Base-by-base conservation (phyloP, 2,113 vertebrate genomes). In the Oryzias woworae region DNA sequence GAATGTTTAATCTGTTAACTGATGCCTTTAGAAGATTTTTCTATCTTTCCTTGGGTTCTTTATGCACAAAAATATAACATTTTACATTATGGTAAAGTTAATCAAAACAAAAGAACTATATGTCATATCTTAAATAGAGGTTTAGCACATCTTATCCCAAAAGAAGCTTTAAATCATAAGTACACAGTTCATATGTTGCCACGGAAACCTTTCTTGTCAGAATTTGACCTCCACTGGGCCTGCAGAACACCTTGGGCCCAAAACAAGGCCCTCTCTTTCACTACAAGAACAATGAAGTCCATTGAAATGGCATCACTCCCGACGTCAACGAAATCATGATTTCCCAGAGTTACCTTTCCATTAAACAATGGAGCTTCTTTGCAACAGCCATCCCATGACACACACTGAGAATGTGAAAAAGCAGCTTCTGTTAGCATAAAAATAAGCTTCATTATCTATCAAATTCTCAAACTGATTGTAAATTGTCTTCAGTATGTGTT, bases 281-380 rank as follows among this genome's bases (percentile, higher is more conserved):
- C 51, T 57, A 20, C 61, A 44, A 45, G 69, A 87, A 90, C 86
- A 90, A 88, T 31, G 45, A 62, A 43, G 22, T 65, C 77, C 65
- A 80, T 90, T 90, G 68, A 77, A 61, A 81, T 18, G 69, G 62
- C 56, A 66, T 53, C 3, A 6, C 26, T 42, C 55, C 62, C 50
- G 57, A 85, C 78, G 65, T 85, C 80, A 85, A 77, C 69, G 55
- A 63, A 63, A 66, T 49, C 57, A 60, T 66, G 60, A 61, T 73
- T 78, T 79, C 73, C 65, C 68, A 79, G 75, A 80, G 74, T 83
- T 84, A 90, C 84, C 86, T 87, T 79, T 66, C 64, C 18, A 50
- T 66, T 58, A 68, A 71, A 84, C 67, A 78, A 73, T 76, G 57
- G 62, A 53, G 42, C 73, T 77, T 78, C 82, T 53, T 61, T 58